These are phyloP conservation scores for Eutrigla gurnardus DNA, from an alignment of 2,797 vertebrate species.

Conservation along the genomic window DNA sequence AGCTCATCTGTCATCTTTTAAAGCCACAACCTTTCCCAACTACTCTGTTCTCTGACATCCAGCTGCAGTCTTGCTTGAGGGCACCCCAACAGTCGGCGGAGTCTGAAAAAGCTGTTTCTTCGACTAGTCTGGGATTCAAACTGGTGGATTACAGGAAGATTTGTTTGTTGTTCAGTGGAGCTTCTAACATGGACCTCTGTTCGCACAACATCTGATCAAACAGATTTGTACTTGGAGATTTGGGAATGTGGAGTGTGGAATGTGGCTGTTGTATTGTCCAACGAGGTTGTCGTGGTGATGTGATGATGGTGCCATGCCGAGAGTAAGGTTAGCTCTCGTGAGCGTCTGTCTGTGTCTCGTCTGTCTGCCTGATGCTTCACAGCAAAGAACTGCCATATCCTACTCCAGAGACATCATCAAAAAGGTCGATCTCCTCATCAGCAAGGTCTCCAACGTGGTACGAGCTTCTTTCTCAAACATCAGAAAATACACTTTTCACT, in stretches of 20 bases:
- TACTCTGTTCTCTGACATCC: not conserved
- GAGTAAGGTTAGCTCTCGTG: slow-evolving; percentile 1
- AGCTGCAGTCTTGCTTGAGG: not conserved
- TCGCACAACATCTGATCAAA: too few relatives aligned
- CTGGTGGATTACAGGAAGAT: not conserved
- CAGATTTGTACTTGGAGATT: too few relatives aligned
- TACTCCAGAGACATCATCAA: accelerated
- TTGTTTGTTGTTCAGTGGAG: not conserved
- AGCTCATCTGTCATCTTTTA: too few relatives aligned
- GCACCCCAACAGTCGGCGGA: not conserved
- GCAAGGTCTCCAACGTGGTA: not conserved
- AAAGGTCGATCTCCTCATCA: accelerated
- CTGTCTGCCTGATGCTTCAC: slow-evolving; percentile 23
- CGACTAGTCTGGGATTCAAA: not conserved
- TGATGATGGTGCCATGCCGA: slow-evolving; percentile 54
- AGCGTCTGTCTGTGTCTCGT: slow-evolving; percentile 46
- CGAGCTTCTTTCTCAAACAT: not conserved
- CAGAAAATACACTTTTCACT: too few relatives aligned
- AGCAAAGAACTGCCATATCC: accelerated
- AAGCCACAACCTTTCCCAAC: not conserved
- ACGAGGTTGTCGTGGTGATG: not conserved
- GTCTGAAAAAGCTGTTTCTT: not conserved
- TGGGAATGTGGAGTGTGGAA: not conserved
- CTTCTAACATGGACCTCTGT: not conserved
- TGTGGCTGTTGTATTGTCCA: not conserved